These are phyloP conservation scores for Arnoldichthys spilopterus DNA, from an alignment of 2,797 vertebrate species.

Conservation along the genomic window DNA sequence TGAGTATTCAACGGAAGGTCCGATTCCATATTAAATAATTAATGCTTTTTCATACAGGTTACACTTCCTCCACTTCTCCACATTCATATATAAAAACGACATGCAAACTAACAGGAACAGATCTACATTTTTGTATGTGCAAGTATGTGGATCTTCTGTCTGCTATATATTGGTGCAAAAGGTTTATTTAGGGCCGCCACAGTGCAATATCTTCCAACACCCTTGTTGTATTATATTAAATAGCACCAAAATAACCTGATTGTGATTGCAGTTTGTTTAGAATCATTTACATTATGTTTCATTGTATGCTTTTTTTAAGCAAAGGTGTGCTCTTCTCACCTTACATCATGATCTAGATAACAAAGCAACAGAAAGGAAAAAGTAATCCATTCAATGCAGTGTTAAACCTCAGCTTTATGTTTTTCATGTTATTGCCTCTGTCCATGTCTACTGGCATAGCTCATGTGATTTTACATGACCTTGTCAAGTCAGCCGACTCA, in stretches of 20 bases:
- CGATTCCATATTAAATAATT: not conserved
- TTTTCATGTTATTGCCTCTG: not conserved
- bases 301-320: no score
- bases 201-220: no score
- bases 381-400: not conserved
- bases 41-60: not conserved
- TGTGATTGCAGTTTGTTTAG: no score
- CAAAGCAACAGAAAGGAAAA: not conserved
- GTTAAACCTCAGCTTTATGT: not conserved
- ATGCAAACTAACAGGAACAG: no score
- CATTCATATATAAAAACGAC: not conserved
- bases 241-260: no score
- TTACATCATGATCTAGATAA: not conserved
- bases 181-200: no score
- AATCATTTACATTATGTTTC: no score
- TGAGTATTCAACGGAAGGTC: not conserved
- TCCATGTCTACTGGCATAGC: not conserved
- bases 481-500: not conserved
- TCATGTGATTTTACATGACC: slow-evolving; percentile 3
- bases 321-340: not conserved
- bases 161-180: no score
- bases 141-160: no score
- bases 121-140: no score
- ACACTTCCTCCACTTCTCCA: not conserved
- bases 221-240: no score